A percentile compares a stretch with the other conserved stretches of the same genome.
Evolutionary conservation across 2,113 vertebrate species (phyloP).

Genomic region (Campylorhamphus procurvoides): DNA sequence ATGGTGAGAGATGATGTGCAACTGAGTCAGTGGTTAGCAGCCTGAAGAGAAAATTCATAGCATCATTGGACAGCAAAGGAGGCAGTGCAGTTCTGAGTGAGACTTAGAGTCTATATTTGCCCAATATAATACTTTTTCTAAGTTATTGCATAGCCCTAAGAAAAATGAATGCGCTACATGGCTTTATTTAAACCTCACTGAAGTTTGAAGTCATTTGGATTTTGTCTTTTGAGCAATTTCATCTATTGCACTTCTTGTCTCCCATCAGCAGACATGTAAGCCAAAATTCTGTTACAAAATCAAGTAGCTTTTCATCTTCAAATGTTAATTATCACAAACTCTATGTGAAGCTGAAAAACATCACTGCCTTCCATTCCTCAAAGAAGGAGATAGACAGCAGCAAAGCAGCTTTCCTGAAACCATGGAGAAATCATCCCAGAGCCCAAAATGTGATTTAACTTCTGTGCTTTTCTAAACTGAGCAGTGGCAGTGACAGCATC

Average conservation of each 20-base stretch:
- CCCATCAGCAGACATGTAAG: background rate
- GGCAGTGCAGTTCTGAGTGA: background rate
- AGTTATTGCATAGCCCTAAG: background rate
- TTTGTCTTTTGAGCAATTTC: background rate
- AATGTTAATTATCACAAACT: constrained; percentile 12
- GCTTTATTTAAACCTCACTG: constrained; percentile 15
- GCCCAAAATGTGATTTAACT: background rate
- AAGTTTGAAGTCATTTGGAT: constrained; percentile 7
- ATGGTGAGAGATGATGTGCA: background rate
- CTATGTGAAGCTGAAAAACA: background rate
- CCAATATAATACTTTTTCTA: constrained; percentile 17
- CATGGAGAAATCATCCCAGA: background rate
- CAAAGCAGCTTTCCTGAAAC: constrained; percentile 16
- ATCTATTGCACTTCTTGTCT: background rate
- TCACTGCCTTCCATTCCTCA: background rate
- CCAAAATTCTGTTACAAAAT: constrained; percentile 25
- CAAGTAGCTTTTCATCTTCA: constrained; percentile 16
- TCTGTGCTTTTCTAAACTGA: background rate
- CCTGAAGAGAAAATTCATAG: constrained; percentile 14
- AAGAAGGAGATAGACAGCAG: background rate
- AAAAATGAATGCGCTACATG: background rate
- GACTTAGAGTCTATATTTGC: constrained; percentile 34
- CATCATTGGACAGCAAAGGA: background rate
- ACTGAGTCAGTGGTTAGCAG: background rate
- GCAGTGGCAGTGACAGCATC: background rate